Base-by-base conservation (phyloP, 23 tunicate species). In the Diplosoma virens region DNA sequence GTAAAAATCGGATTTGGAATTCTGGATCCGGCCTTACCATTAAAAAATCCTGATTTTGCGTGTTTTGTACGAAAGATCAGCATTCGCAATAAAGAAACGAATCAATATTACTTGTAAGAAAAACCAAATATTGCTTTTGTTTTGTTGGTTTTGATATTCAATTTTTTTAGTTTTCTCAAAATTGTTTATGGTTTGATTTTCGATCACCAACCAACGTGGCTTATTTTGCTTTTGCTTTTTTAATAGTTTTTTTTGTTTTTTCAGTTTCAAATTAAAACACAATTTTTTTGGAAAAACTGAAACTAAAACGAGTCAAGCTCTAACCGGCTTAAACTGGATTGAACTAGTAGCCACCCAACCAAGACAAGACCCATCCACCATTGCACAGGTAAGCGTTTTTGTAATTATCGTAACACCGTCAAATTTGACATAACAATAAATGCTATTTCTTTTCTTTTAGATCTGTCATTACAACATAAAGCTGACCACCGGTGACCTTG, bases 291-390 rank as follows among this genome's bases (percentile, higher is more conserved):
- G 17, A 4, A 61, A 61, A 61, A 3, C 69, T 5, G 9, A 34
- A 5, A 11, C 3, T 2, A 34, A n/a, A 61, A 27, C 16, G 29
- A 22, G 27, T 16, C 33, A 45, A 30, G 0, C 63, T 27, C 50
- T 41, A 68, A 77, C 96, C 79, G 96, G 96, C 60, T 77, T 64
- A 24, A 89, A 89, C 87, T 89, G 96, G 96, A 34, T 89, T 18
- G 96, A 89, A 72, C 84, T 89, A 76, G 81, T 71, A 22, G 80
- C 96, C 0, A 74, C 45, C 14, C 61, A 71, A 37, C 96, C 96
- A 1, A 68, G 76, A 47, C 87, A 89, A 73, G 96, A 82, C 29
- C 71, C 88, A 7, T 31, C 59, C n/a, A 77, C 73, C 0, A 69
- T 84, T 17, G 47, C 59, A 26, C 55, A 77, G 61, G 89, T 76